Conservation (phyloP, 2,888 invertebrate genomes). For the Leptopterna dolabrata region DNA sequence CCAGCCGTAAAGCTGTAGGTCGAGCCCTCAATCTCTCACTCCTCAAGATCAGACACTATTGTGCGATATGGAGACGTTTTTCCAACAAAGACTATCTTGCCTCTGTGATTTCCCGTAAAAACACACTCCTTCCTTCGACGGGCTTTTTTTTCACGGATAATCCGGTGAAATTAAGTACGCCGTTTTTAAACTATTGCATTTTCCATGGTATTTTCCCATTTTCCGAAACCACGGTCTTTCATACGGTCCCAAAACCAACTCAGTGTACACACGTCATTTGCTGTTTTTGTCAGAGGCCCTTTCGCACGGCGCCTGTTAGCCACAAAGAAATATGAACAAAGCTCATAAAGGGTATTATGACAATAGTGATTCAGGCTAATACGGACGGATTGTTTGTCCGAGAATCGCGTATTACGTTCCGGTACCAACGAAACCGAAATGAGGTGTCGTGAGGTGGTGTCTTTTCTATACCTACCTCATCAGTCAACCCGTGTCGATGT, state of each 20-base stretch:
- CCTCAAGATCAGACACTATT: not conserved
- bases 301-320: not conserved
- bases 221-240: not conserved
- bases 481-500: not conserved
- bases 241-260: not conserved
- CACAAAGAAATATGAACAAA: not conserved
- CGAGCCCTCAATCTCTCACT: too few relatives aligned
- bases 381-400: constrained; percentile 2
- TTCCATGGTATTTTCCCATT: not conserved
- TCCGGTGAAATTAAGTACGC: not conserved
- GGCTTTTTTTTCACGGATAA: not conserved
- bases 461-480: not conserved
- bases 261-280: not conserved
- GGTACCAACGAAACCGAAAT: not conserved
- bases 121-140: not conserved
- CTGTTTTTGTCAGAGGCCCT: not conserved
- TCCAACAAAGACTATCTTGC: not conserved
- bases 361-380: not conserved
- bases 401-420: not conserved
- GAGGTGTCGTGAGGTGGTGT: not conserved
- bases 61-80: not conserved
- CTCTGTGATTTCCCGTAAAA: not conserved
- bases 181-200: not conserved
- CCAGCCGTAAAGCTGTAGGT: too few relatives aligned
- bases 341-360: not conserved